Evolutionary conservation across 64 coral and sea anemone genomes (phyloP).

Genomic region (Actinia equina): DNA sequence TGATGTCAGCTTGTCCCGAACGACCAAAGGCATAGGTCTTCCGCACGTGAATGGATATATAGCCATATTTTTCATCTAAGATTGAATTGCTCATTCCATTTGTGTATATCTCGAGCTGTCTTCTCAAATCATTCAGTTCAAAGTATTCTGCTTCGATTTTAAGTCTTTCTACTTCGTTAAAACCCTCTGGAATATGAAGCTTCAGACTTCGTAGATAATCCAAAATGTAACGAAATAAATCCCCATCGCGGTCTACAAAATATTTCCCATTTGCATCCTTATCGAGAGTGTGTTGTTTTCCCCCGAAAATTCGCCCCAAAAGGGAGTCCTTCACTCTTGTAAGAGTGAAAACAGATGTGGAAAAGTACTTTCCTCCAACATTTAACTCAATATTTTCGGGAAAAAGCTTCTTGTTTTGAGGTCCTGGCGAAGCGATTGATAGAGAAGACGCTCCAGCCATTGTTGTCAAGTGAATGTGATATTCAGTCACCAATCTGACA

Average conservation of each 20-base stretch:
- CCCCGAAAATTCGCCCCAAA: constrained; percentile 78
- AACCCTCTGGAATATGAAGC: constrained; percentile 67
- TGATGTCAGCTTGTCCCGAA: constrained; percentile 60
- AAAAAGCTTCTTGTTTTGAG: constrained; percentile 55
- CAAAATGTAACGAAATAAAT: constrained; percentile 80
- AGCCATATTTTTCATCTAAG: constrained; percentile 48
- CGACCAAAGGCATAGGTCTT: constrained; percentile 78
- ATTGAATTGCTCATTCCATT: constrained; percentile 8
- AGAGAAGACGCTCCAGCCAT: constrained; percentile 40
- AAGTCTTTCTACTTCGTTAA: constrained; percentile 68
- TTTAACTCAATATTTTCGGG: constrained; percentile 89
- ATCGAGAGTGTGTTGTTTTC: constrained; percentile 38
- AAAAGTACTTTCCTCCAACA: constrained; percentile 86
- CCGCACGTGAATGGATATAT: constrained; percentile 81
- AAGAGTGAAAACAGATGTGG: constrained; percentile 73
- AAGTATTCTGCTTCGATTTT: constrained; percentile 79
- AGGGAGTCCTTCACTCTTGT: constrained; percentile 81
- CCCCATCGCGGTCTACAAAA: constrained; percentile 83
- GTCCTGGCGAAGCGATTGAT: constrained; percentile 21
- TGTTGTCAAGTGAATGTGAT: neutral
- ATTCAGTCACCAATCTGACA: neutral
- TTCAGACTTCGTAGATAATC: constrained; percentile 68
- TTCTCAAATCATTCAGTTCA: constrained; percentile 58
- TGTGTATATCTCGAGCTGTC: constrained; percentile 46
- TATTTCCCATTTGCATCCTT: constrained; percentile 82